These are phyloP conservation scores for Nudaria mundana DNA, from an alignment of 2,888 invertebrate species.

Conservation along the genomic window DNA sequence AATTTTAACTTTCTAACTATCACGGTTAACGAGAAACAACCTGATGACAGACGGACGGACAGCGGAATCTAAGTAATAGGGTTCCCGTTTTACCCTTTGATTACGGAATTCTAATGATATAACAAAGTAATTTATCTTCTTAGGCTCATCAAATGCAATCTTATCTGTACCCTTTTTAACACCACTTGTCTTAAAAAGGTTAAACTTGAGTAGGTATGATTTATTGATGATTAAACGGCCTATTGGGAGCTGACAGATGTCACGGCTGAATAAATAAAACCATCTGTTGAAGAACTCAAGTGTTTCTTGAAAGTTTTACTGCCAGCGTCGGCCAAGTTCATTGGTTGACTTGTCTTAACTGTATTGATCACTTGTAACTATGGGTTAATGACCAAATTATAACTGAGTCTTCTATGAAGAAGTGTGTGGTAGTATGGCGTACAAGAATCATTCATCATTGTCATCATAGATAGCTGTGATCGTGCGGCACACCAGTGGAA, in stretches of 20 bases:
- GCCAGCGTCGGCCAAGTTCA: background rate
- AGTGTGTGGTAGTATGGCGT: no score
- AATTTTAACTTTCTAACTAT: no score
- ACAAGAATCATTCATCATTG: no score
- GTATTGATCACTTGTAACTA: background rate
- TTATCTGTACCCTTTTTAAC: constrained; percentile 24
- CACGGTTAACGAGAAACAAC: no score
- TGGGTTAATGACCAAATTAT: background rate
- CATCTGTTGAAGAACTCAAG: constrained; percentile 28
- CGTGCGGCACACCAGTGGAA: no score
- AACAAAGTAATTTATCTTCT: constrained; percentile 21
- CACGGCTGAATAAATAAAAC: constrained; percentile 29
- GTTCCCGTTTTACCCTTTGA: no score
- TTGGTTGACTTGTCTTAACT: no score
- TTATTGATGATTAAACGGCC: constrained; percentile 20
- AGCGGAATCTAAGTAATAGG: no score
- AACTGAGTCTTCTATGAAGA: no score
- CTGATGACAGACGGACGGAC: no score
- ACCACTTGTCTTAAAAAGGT: constrained; percentile 22
- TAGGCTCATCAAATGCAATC: constrained; percentile 23
- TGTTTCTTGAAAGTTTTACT: constrained; percentile 12
- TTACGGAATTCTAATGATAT: constrained; percentile 18
- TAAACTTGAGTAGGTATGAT: constrained; percentile 28
- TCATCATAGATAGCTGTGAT: no score
- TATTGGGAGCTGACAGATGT: constrained; percentile 20